Conservation (phyloP, 1,140 invertebrate genomes). For the Lordiphosa stackelbergi region DNA sequence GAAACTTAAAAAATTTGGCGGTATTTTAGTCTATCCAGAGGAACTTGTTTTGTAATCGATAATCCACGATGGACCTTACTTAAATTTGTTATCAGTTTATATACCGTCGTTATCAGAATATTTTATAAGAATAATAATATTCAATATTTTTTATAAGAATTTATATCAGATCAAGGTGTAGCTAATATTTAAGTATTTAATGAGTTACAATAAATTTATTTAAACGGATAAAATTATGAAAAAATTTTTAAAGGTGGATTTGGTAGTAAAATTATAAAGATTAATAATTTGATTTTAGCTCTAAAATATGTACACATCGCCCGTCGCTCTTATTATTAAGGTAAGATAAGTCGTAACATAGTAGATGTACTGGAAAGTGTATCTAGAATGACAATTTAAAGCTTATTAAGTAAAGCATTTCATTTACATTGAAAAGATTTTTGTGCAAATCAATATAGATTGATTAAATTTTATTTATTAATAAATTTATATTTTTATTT, state of each 20-base stretch:
- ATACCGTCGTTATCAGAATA: constrained; percentile 68
- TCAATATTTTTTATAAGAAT: constrained; percentile 75
- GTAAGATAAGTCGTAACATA: constrained; percentile 85
- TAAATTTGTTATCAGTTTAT: constrained; percentile 34
- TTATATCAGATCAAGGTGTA: constrained; percentile 77
- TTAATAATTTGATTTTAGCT: constrained; percentile 79
- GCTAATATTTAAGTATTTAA: constrained; percentile 31
- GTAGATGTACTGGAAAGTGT: constrained; percentile 84
- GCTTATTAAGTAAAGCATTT: constrained; percentile 79
- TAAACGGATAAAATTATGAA: constrained; percentile 32
- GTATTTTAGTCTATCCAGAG: constrained; percentile 79
- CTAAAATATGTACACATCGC: constrained; percentile 76
- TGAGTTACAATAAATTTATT: constrained; percentile 33
- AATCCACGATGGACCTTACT: constrained; percentile 35
- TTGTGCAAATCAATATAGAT: constrained; percentile 33
- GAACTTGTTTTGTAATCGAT: constrained; percentile 80
- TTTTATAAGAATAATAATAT: constrained; percentile 78
- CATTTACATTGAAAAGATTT: constrained; percentile 69
- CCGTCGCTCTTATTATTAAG: constrained; percentile 37
- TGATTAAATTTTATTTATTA: constrained; percentile 74
- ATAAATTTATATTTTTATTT: constrained; percentile 78
- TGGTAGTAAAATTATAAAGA: constrained; percentile 36
- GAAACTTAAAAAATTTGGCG: constrained; percentile 80
- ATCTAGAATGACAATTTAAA: constrained; percentile 80
- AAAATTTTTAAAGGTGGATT: constrained; percentile 33